phyloP scores from a whole-genome alignment of 23 tunicate genomes.

The Halocynthia roretzi region DNA sequence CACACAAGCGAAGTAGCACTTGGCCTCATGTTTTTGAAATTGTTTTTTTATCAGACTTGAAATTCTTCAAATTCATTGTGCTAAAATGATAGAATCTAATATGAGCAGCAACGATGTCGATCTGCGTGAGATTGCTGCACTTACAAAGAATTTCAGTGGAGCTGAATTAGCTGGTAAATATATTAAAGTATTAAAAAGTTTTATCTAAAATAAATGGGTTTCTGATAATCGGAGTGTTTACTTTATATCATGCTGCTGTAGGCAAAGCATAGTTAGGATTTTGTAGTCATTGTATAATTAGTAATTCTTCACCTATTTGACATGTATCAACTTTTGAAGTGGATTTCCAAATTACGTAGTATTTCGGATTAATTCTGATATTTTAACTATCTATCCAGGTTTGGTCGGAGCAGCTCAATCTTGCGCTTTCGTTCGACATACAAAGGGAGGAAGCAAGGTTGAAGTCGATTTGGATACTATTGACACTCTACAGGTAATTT shows the following conservation, averaged over 20 bases:
- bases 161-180: slow-evolving; percentile 80
- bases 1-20: no score
- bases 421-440: slow-evolving; percentile 82
- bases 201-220: no score
- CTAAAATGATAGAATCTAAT: slow-evolving; percentile 53
- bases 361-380: no score
- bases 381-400: slow-evolving; percentile 7
- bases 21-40: no score
- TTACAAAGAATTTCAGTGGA: slow-evolving; percentile 97
- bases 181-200: background rate
- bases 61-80: slow-evolving; percentile 81
- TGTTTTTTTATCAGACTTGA: slow-evolving; percentile 28
- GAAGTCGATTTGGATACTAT: slow-evolving; percentile 74
- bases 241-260: no score
- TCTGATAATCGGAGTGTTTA: no score
- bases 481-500: slow-evolving; percentile 33
- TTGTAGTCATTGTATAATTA: no score
- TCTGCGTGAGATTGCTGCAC: slow-evolving; percentile 62
- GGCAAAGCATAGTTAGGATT: no score
- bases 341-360: no score
- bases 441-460: slow-evolving; percentile 76
- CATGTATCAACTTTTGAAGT: no score
- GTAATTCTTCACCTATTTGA: no score
- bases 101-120: slow-evolving; percentile 66
- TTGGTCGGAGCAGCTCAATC: slow-evolving; percentile 92